Evolutionary conservation across 2,797 vertebrate genomes (phyloP).

Genomic region (Protonibea diacanthus): DNA sequence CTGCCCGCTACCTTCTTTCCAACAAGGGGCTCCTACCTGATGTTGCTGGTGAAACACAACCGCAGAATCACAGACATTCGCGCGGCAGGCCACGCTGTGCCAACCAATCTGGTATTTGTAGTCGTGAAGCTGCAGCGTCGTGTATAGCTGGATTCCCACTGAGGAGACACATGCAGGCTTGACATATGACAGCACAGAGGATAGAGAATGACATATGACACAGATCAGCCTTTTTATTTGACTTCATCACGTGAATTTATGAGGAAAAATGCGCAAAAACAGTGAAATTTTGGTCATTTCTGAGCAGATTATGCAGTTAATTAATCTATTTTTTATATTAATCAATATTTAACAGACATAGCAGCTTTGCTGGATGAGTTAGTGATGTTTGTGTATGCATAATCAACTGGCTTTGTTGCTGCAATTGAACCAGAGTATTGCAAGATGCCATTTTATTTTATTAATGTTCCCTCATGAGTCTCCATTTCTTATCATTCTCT

Average conservation of each 20-base stretch:
- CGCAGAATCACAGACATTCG: slow-evolving; percentile 2
- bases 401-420: neutral
- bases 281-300: neutral
- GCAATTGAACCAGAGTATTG: neutral
- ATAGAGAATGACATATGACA: neutral
- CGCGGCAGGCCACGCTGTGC: slow-evolving; percentile 21
- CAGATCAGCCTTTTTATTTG: neutral
- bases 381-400: neutral
- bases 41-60: slow-evolving; percentile 25
- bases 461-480: neutral
- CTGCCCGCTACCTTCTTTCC: slow-evolving; percentile 37
- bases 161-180: slow-evolving; percentile 14
- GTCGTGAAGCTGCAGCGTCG: slow-evolving; percentile 39
- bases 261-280: neutral
- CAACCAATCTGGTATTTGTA: slow-evolving; percentile 18
- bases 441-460: neutral
- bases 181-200: neutral
- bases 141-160: slow-evolving; percentile 20
- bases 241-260: neutral
- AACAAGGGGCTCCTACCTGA: slow-evolving; percentile 42
- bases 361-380: neutral
- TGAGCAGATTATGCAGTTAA: neutral
- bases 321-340: neutral
- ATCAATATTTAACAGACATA: neutral
- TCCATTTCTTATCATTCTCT: neutral